Evolutionary conservation across 2,113 vertebrate species (phyloP).

Genomic region (Malurus elegans): DNA sequence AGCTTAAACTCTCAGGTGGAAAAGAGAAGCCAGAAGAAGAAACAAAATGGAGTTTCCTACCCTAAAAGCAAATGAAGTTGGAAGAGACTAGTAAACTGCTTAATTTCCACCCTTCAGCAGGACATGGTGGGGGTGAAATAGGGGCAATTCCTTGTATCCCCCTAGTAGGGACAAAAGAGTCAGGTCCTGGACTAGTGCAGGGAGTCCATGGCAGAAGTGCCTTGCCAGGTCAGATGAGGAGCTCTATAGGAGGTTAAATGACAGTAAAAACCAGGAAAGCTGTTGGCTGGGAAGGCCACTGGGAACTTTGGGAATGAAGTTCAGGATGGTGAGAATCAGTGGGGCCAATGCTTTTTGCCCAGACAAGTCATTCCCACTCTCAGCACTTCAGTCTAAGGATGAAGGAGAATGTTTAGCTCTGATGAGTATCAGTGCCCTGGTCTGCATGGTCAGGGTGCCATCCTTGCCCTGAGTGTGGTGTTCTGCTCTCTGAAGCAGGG

Average conservation of each 20-base stretch:
- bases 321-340: background rate
- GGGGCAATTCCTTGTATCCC: background rate
- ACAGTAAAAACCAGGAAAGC: background rate
- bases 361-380: background rate
- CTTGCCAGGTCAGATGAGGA: background rate
- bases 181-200: background rate
- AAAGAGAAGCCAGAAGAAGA: background rate
- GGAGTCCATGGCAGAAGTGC: background rate
- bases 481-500: rapidly evolving
- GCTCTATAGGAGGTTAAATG: background rate
- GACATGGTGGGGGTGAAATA: background rate
- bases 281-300: background rate
- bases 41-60: background rate
- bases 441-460: background rate
- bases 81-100: background rate
- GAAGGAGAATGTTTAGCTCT: background rate
- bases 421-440: background rate
- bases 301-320: background rate
- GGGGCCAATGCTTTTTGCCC: background rate
- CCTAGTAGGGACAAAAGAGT: background rate
- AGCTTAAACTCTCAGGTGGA: background rate
- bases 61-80: background rate
- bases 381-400: background rate
- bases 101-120: background rate
- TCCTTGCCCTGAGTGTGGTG: background rate